These are phyloP conservation scores for Arion vulgaris DNA, from an alignment of 1,140 invertebrate genomes.

Conservation along the genomic window DNA sequence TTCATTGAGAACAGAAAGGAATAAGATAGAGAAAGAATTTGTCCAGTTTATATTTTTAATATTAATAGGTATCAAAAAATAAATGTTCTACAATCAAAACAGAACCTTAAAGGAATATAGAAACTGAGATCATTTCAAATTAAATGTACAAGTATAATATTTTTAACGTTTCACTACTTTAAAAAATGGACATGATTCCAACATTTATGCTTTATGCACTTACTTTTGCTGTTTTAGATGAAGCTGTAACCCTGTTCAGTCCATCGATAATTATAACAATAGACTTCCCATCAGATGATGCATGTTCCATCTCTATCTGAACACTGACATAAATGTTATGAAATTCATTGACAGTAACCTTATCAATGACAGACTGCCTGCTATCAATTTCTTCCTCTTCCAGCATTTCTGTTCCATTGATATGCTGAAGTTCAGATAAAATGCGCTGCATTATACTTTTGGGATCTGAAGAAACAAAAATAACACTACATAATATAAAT, in stretches of 20 bases:
- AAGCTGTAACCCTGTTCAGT: conserved; percentile 43
- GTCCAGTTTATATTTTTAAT: too few relatives aligned
- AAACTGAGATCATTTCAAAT: too few relatives aligned
- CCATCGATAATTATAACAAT: conserved; percentile 53
- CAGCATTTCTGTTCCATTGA: background rate
- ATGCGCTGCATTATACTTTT: conserved; percentile 38
- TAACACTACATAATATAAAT: too few relatives aligned
- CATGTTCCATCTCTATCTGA: conserved; percentile 28
- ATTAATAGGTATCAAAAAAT: too few relatives aligned
- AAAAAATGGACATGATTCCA: too few relatives aligned
- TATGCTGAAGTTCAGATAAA: conserved; percentile 35
- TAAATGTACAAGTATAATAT: too few relatives aligned
- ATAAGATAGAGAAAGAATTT: too few relatives aligned
- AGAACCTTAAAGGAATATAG: too few relatives aligned
- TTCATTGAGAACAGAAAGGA: too few relatives aligned
- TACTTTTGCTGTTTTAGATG: conserved; percentile 51
- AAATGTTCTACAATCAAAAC: too few relatives aligned
- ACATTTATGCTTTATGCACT: too few relatives aligned
- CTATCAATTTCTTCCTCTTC: conserved; percentile 11
- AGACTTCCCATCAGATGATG: conserved; percentile 37
- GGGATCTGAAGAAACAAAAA: conserved; percentile 32
- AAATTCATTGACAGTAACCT: conserved; percentile 7
- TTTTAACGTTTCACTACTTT: too few relatives aligned
- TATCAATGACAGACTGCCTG: conserved; percentile 11
- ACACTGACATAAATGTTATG: conserved; percentile 39